A percentile compares a stretch with the other conserved stretches of the same genome.
phyloP scores from a whole-genome alignment of 2,888 invertebrate species.

The Muschampia plurimacula region DNA sequence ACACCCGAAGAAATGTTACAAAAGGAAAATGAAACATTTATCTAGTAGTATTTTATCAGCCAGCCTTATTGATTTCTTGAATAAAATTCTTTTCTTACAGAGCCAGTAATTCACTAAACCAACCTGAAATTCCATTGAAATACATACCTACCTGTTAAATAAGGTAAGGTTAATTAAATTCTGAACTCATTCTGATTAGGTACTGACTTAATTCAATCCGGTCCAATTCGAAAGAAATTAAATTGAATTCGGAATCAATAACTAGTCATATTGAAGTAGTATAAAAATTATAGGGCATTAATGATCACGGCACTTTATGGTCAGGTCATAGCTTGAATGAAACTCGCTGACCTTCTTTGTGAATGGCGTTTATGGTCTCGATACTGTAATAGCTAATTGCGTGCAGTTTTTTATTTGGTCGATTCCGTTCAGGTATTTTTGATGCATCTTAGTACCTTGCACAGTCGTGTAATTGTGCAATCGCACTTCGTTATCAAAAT shows the following conservation, averaged over 20 bases:
- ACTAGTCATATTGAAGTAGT: neutral
- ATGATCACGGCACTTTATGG: too few species aligned
- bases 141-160: slow-evolving; percentile 1
- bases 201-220: slow-evolving; percentile 5
- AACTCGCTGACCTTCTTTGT: too few species aligned
- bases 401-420: too few species aligned
- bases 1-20: neutral
- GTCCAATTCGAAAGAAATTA: slow-evolving; percentile 3
- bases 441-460: slow-evolving; percentile 22
- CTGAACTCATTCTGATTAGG: slow-evolving; percentile 4
- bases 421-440: slow-evolving; percentile 5
- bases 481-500: slow-evolving; percentile 17
- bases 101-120: neutral
- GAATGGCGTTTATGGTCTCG: too few species aligned
- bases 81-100: slow-evolving; percentile 4
- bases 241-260: slow-evolving; percentile 23
- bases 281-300: neutral
- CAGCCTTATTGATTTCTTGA: slow-evolving; percentile 3
- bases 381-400: too few species aligned
- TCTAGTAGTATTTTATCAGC: slow-evolving; percentile 6
- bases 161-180: slow-evolving; percentile 21
- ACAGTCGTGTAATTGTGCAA: slow-evolving; percentile 11
- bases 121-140: slow-evolving; percentile 2
- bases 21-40: slow-evolving; percentile 10
- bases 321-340: too few species aligned